Conservation (phyloP, 2,888 invertebrate genomes). For the Lasiommata megera region DNA sequence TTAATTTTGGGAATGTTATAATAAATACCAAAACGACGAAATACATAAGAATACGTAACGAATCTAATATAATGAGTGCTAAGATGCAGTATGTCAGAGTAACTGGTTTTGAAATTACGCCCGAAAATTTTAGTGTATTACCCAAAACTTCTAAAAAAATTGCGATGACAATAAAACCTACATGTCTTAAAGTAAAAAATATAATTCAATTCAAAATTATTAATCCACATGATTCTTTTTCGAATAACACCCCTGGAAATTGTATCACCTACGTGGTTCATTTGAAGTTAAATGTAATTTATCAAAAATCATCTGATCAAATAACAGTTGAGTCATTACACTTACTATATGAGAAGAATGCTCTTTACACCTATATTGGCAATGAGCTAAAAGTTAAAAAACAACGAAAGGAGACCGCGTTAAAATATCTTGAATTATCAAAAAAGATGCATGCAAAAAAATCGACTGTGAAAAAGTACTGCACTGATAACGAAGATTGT, state of each 20-base stretch:
- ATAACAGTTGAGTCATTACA: slow-evolving; percentile 57
- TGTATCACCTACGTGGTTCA: slow-evolving; percentile 50
- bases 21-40: slow-evolving; percentile 56
- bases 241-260: slow-evolving; percentile 40
- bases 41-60: slow-evolving; percentile 66
- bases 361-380: slow-evolving; percentile 52
- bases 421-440: slow-evolving; percentile 45
- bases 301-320: slow-evolving; percentile 40
- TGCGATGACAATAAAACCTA: slow-evolving; percentile 53
- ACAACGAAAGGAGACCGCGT: slow-evolving; percentile 42
- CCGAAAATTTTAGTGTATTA: slow-evolving; percentile 54
- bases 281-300: slow-evolving; percentile 49
- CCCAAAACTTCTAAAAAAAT: slow-evolving; percentile 57
- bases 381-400: slow-evolving; percentile 42
- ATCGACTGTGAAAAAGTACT: slow-evolving; percentile 40
- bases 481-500: slow-evolving; percentile 47
- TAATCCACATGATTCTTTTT: slow-evolving; percentile 48
- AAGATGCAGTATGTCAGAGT: slow-evolving; percentile 61
- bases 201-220: slow-evolving; percentile 52
- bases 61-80: slow-evolving; percentile 59
- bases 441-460: slow-evolving; percentile 43
- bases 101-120: slow-evolving; percentile 61
- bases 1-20: slow-evolving; percentile 68
- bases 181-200: slow-evolving; percentile 48
- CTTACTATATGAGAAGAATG: slow-evolving; percentile 51